These are phyloP conservation scores for Exocentrus adspersus DNA, from an alignment of 2,888 invertebrate species.

Conservation along the genomic window DNA sequence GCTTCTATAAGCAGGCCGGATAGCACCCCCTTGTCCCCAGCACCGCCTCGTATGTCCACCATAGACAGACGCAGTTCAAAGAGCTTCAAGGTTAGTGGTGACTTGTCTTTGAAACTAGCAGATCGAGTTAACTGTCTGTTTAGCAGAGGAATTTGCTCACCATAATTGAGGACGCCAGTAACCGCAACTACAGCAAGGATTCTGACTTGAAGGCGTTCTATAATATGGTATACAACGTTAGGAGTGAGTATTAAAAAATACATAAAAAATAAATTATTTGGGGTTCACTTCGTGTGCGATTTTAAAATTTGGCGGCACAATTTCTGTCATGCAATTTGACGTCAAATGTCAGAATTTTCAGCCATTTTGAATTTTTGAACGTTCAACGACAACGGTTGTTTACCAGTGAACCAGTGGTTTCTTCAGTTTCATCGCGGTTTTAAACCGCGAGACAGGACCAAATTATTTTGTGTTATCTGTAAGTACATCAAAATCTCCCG, in stretches of 20 bases:
- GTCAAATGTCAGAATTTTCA: too few relatives aligned
- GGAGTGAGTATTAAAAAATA: too few relatives aligned
- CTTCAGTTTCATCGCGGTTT: too few relatives aligned
- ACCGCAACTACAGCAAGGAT: constrained; percentile 68
- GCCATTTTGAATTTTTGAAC: too few relatives aligned
- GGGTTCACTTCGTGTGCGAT: too few relatives aligned
- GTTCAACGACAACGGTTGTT: too few relatives aligned
- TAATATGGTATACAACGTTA: constrained; percentile 81
- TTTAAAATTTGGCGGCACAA: too few relatives aligned
- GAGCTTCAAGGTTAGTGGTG: constrained; percentile 42
- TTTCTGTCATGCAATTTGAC: too few relatives aligned
- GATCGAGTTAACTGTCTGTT: constrained; percentile 16
- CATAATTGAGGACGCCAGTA: constrained; percentile 71
- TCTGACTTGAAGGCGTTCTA: constrained; percentile 84
- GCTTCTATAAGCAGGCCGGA: constrained; percentile 72
- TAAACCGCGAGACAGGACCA: too few relatives aligned
- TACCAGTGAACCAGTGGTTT: too few relatives aligned
- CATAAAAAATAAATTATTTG: background rate
- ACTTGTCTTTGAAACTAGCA: background rate
- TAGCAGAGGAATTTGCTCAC: constrained; percentile 66
- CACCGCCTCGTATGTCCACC: constrained; percentile 66
- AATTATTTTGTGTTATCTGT: too few relatives aligned
- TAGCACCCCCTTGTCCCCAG: constrained; percentile 61
- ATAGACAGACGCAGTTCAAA: constrained; percentile 62
- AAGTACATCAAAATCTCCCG: too few relatives aligned